phyloP scores from a whole-genome alignment of 1,140 invertebrate species.

The Batillaria attramentaria region DNA sequence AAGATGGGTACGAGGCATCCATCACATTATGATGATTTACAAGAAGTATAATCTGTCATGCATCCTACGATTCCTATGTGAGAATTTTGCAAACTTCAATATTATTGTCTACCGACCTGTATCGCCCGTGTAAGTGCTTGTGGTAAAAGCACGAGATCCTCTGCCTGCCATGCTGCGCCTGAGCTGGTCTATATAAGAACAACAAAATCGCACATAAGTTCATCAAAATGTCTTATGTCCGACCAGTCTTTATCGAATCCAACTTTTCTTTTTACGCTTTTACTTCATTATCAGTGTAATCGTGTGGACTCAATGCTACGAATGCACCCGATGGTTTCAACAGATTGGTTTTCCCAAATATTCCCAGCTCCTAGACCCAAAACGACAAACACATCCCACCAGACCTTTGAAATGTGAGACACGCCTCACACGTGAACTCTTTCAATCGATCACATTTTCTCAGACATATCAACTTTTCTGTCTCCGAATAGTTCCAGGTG shows the following conservation, averaged over 20 bases:
- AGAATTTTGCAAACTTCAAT: too few relatives aligned
- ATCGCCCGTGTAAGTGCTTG: not conserved
- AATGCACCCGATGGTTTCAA: too few relatives aligned
- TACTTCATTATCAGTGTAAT: too few relatives aligned
- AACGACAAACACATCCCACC: not conserved
- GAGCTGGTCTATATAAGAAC: not conserved
- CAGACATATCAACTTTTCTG: not conserved
- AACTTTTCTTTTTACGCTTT: too few relatives aligned
- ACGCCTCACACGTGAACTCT: too few relatives aligned
- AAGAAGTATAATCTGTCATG: too few relatives aligned
- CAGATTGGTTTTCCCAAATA: too few relatives aligned
- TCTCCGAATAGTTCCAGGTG: not conserved
- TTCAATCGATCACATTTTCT: not conserved
- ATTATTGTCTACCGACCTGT: not conserved
- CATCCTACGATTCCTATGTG: too few relatives aligned
- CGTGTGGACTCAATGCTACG: too few relatives aligned
- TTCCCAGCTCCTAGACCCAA: not conserved
- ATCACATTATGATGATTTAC: not conserved
- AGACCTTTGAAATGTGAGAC: not conserved
- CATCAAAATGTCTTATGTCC: too few relatives aligned
- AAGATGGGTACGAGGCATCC: not conserved
- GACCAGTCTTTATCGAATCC: too few relatives aligned
- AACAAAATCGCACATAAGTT: too few relatives aligned
- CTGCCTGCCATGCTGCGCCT: not conserved
- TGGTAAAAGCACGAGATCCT: not conserved